Base-by-base conservation (phyloP, 2,113 vertebrate species). In the Syngnathus typhle region DNA sequence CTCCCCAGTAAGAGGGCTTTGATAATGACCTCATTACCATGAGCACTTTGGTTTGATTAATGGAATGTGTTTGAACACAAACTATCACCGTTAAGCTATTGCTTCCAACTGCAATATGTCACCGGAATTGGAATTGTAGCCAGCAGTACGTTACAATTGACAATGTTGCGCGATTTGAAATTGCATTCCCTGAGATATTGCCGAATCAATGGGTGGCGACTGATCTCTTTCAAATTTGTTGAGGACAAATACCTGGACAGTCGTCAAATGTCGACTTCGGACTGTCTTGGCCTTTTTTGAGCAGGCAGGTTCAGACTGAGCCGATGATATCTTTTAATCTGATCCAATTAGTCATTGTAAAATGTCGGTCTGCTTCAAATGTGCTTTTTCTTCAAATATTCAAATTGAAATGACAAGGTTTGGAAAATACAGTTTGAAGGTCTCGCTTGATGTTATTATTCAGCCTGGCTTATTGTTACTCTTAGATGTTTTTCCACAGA, bases 251-350 rank as follows among this genome's bases (percentile, higher is more conserved):
- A 80, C 55, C 56, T 43, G 49, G 64, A 60, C 61, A 44, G 44
- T 41, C 59, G 73, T 84, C 77, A 74, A 80, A 75, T 21, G 64
- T 76, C 27, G 71, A 68, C 64, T 71, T 18, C 46, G 18, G 46
- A 19, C 16, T 49, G 15, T 8, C 6, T 8, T 49, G 4, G 2
- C 46, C 16, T 47, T 47, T 18, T 6, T 47, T 47, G 5, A 12
- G 9, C 41, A 43, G 15, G 15, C 16, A 16, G 18, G 16, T 19
- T 19, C 46, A 49, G 16, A 49, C 46, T 49, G 18, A 49, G 46
- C 46, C 16, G 7, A 7, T 19, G 18, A 7, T 19, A 6, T 13
- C 12, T 43, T 43, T 18, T 47, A 7, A 49, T 49, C 46, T 7
- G 46, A n/a, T 21, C 9, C 10, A 52, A 52, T 52, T 19, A 21